Base-by-base conservation (phyloP, 2,113 vertebrate species). In the Thunnus thynnus region DNA sequence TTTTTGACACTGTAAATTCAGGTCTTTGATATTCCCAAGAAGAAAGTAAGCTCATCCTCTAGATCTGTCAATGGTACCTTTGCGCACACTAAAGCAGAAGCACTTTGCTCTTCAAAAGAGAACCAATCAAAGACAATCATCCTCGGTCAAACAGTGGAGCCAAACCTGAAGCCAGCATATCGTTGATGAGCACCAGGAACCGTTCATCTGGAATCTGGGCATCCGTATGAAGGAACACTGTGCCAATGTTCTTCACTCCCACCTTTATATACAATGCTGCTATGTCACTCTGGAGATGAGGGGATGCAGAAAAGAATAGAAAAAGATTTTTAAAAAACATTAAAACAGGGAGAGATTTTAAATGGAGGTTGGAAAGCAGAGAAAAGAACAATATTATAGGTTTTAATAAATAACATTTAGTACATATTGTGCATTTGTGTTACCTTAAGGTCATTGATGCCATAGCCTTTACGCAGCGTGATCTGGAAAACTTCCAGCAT, bases 251-350 rank as follows among this genome's bases (percentile, higher is more conserved):
- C 91, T 95, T 95, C 80, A 94, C 94, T 72, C 94, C 94, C 76
- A 94, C 95, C 88, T 94, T 93, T 69, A 96, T 96, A 66, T 95
- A 96, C 92, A 97, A 83, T 1, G 92, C 85, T 67, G 89, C 94
- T 13, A 96, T 94, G 83, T 96, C 96, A 86, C 94, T 95, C 95
- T 95, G 85, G 70, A 72, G 66, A 79, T 32, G 72, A 83, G 73
- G 71, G 70, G 32, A 64, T 32, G 50, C 11, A 68, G 72, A 62
- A 62, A 61, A 64, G 18, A 44, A 46, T 22, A 44, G 7, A 41
- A 41, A 41, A 41, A 2, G 9, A 9, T 41, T 8, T 41, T 41
- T 41, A 9, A 41, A 41, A 9, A 41, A 1, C 36, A 41, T 41
- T 41, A 41, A 41, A 41, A 41, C 7, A 41, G 36, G 36, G 36